Percentiles rank a stretch among this genome's conserved stretches.
phyloP scores from a whole-genome alignment of 2,797 vertebrate genomes.

The Cryptoblepharus egeriae region DNA sequence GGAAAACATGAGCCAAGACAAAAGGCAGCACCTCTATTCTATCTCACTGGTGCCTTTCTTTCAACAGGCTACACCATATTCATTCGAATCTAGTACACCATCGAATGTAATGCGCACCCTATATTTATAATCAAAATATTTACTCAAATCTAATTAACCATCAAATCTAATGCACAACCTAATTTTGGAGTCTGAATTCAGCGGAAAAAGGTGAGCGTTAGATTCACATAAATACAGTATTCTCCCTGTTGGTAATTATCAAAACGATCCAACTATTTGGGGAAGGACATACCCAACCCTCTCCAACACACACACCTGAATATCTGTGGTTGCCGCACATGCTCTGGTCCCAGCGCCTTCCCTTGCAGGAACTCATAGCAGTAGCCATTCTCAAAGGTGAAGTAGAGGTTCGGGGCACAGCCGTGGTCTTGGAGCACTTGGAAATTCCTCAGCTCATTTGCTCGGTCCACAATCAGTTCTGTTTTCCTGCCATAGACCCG shows the following conservation, averaged over 20 bases:
- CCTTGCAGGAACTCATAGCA: slow-evolving; percentile 96
- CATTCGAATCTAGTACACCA: too few species aligned
- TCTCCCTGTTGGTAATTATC: not conserved
- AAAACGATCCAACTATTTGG: not conserved
- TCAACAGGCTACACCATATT: too few species aligned
- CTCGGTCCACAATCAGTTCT: slow-evolving; percentile 93
- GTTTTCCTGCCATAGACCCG: slow-evolving; percentile 94
- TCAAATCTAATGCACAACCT: too few species aligned
- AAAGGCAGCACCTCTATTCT: not conserved
- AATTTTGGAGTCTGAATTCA: too few species aligned
- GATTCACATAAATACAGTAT: too few species aligned
- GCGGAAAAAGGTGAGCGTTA: too few species aligned
- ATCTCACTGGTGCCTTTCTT: not conserved
- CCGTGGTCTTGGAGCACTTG: slow-evolving; percentile 93
- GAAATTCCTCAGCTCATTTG: slow-evolving; percentile 95
- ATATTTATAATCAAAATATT: too few species aligned
- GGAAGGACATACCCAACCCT: not conserved
- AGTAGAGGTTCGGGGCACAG: slow-evolving; percentile 94
- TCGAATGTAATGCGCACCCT: too few species aligned
- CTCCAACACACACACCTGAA: slow-evolving; percentile 80
- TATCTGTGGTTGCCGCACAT: slow-evolving; percentile 87
- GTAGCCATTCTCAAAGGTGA: slow-evolving; percentile 95
- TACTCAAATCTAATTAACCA: too few species aligned
- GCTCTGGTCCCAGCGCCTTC: slow-evolving; percentile 88
- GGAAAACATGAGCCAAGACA: not conserved